Evolutionary conservation across 2,888 invertebrate species (phyloP), one percentile per base, ranked within the genome.

Genomic region (Drosophila infuscata): DNA sequence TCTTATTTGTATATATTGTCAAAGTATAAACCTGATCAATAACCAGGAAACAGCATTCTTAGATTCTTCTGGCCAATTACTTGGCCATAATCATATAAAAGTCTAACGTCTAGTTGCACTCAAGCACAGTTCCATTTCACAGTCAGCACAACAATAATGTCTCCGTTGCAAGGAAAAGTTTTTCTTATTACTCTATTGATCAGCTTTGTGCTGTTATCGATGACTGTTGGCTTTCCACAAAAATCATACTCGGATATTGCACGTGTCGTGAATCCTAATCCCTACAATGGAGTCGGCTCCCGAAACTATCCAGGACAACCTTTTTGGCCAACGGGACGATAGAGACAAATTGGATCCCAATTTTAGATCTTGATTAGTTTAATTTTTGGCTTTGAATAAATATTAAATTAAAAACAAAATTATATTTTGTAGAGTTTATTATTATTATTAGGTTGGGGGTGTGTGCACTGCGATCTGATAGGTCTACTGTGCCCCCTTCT

Each of bases 221-320:
- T 53, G 17, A 17, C 35, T 41, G 17, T 11, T 17, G 52, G 68
- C 17, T 9, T 25, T 43, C 58, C 59, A 15, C 41, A 49, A 6
- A 51, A 30, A 8, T 41, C 67, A 17, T 66, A 49, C 11, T 6
- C 38, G 48, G 56, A 56, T 0, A 67, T 66, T 32, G 48, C 66
- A 3, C 32, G 20, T 1, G 56, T 66, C 3, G 33, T 67, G 9
- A 67, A 65, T 54, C 54, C 67, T 3, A 48, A 48, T 54, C 67
- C 32, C 0, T 67, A 67, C 48, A 8, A 8, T 25, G 36, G 3
- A 53, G n/a, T n/a, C n/a, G n/a, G n/a, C n/a, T n/a, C n/a, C n/a
- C n/a, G n/a, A n/a, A n/a, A n/a, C n/a, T n/a, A n/a, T 38, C 66
- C 53, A 33, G 66, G 66, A 36, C 66, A 48, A 17, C 46, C 53